phyloP scores from a whole-genome alignment of 2,113 vertebrate species.

The Oreocharis arfaki region DNA sequence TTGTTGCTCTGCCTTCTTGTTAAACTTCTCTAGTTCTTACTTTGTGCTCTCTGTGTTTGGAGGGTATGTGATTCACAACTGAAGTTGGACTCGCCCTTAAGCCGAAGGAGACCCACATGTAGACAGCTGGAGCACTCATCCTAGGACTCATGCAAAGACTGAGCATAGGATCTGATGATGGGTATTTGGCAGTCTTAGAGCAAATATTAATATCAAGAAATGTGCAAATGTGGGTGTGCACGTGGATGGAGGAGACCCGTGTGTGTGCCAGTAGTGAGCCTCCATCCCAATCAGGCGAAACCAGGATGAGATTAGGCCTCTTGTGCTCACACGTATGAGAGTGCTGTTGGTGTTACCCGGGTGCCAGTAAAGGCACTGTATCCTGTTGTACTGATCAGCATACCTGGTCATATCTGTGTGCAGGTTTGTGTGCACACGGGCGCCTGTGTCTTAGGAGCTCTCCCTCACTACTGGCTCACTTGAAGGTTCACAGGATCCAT shows the following conservation, averaged over 20 bases:
- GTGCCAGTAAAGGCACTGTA: not conserved
- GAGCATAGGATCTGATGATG: not conserved
- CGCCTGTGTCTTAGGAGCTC: not conserved
- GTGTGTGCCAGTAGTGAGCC: not conserved
- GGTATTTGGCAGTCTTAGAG: not conserved
- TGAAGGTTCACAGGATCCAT: not conserved
- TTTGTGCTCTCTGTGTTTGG: not conserved
- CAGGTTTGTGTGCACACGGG: not conserved
- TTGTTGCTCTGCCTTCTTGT: not conserved
- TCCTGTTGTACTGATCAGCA: not conserved
- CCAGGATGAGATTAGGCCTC: not conserved
- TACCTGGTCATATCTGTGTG: not conserved
- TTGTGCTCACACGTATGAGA: not conserved
- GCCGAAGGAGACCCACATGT: not conserved
- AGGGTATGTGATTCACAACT: not conserved
- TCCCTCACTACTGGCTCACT: not conserved
- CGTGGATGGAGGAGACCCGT: not conserved
- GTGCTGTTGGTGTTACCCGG: not conserved
- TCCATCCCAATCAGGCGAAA: not conserved
- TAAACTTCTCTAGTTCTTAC: not conserved
- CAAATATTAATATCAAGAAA: not conserved
- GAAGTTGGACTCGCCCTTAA: rapidly evolving
- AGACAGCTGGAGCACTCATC: rapidly evolving
- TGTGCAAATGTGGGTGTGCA: not conserved
- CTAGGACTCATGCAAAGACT: not conserved